Evolutionary conservation across 2,113 vertebrate genomes (phyloP).

Genomic region (Odocoileus hemionus): DNA sequence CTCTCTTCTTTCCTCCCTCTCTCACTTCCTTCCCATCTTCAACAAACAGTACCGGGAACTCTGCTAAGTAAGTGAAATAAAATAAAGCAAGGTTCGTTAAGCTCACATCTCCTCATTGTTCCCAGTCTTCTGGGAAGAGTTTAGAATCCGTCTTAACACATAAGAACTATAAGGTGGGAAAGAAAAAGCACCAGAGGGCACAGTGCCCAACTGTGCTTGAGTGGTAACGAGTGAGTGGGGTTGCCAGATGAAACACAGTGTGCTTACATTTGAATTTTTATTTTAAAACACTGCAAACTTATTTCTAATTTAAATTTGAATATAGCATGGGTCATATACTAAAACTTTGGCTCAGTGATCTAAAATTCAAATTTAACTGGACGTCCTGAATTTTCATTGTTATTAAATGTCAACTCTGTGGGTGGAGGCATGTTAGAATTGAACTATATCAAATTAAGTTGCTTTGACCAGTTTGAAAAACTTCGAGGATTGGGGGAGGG

Average conservation of each 20-base stretch:
- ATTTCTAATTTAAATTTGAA: not conserved
- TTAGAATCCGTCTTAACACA: not conserved
- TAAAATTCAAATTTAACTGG: not conserved
- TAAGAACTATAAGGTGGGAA: fast-evolving
- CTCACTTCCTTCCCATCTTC: not conserved
- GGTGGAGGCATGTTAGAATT: not conserved
- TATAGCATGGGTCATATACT: not conserved
- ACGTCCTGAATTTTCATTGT: not conserved
- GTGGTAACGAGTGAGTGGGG: too few species aligned
- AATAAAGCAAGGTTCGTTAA: not conserved
- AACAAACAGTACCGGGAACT: not conserved
- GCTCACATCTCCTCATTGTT: not conserved
- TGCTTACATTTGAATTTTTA: not conserved
- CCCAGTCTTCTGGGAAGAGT: not conserved
- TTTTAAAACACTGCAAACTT: not conserved
- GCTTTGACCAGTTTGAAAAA: not conserved
- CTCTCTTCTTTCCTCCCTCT: not conserved
- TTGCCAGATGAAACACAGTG: not conserved
- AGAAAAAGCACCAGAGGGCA: not conserved
- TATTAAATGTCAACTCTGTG: not conserved
- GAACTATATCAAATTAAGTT: not conserved
- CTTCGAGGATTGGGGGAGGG: too few species aligned
- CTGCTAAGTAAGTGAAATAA: not conserved
- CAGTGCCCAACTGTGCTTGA: not conserved
- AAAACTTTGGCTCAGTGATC: not conserved